Base-by-base conservation (phyloP, 2,888 invertebrate genomes). In the Mesorhabditis sp. region DNA sequence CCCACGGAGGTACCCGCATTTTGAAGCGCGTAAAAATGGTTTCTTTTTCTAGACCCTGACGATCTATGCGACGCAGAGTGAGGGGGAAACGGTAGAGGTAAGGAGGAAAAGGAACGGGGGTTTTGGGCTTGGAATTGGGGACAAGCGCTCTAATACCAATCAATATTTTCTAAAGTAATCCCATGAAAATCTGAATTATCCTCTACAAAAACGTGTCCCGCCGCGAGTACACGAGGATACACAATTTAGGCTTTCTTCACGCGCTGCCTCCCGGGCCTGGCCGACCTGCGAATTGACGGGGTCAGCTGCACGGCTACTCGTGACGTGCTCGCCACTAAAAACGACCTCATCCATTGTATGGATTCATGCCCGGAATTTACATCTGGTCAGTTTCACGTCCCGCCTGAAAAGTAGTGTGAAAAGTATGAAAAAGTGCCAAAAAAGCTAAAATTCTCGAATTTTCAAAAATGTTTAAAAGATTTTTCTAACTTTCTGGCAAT, bases 11-110 rank as follows among this genome's bases (percentile, higher is more conserved):
- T 28, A 28, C 28, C 28, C 28, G 28, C 28, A 28, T 28, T 28
- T 28, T 28, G 28, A 28, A 28, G 28, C 28, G 28, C 28, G 28
- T 28, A 2, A 28, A 28, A 28, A 28, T 28, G 28, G 28, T 28
- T 28, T 28, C 28, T 1, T 28, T 28, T 28, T 50, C 2, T 50
- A 50, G 58, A 10, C n/a, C n/a, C n/a, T n/a, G n/a, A 50, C n/a
- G 7, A 10, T 50, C n/a, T 50, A 50, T n/a, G n/a, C 2, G 10
- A 50, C 58, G 58, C 58, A 50, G 58, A 50, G 58, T 13, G 58
- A 50, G 7, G 58, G 58, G n/a, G 58, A 50, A 50, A 13, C n/a
- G 58, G n/a, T 50, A 50, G 58, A 50, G 58, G 58, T 50, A n/a
- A 50, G 58, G n/a, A 28, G 28, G 28, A 28, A 28, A 28, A 28